A percentile compares a stretch with the other conserved stretches of the same genome.
Evolutionary conservation across 2,888 invertebrate genomes (phyloP).

Genomic region (Allacma fusca): DNA sequence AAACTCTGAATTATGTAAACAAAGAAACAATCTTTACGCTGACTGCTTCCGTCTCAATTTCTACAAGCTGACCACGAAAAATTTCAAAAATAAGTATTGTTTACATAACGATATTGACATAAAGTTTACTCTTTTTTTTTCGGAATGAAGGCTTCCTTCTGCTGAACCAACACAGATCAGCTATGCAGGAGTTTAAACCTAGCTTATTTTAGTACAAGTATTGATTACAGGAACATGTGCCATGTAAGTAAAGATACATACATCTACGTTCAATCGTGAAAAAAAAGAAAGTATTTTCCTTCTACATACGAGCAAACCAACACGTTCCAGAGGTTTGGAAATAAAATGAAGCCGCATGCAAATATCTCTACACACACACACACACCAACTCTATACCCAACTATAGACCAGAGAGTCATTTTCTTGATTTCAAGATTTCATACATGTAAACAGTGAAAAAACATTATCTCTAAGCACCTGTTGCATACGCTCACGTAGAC

Average conservation of each 20-base stretch:
- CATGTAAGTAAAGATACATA: background rate
- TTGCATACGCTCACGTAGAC: background rate
- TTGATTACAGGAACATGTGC: background rate
- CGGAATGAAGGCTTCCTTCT: background rate
- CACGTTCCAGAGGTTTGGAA: background rate
- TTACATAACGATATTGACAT: background rate
- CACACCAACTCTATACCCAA: too few species aligned
- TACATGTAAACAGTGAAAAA: background rate
- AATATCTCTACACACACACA: too few species aligned
- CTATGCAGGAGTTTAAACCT: background rate
- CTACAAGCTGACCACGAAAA: constrained; percentile 16
- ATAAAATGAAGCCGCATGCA: background rate
- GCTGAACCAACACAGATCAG: constrained; percentile 7
- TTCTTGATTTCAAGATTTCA: background rate
- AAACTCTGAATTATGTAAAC: constrained; percentile 24
- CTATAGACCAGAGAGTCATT: too few species aligned
- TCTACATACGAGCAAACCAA: background rate
- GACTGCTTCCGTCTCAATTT: constrained; percentile 25
- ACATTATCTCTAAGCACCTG: background rate
- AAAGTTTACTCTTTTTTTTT: constrained; percentile 3
- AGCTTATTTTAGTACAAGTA: background rate
- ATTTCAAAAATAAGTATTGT: constrained; percentile 8
- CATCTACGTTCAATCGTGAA: background rate
- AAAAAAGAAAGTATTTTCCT: background rate
- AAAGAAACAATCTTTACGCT: constrained; percentile 26